Evolutionary conservation across 2,888 invertebrate species (phyloP).

Genomic region (Scaptomyza polygonia): DNA sequence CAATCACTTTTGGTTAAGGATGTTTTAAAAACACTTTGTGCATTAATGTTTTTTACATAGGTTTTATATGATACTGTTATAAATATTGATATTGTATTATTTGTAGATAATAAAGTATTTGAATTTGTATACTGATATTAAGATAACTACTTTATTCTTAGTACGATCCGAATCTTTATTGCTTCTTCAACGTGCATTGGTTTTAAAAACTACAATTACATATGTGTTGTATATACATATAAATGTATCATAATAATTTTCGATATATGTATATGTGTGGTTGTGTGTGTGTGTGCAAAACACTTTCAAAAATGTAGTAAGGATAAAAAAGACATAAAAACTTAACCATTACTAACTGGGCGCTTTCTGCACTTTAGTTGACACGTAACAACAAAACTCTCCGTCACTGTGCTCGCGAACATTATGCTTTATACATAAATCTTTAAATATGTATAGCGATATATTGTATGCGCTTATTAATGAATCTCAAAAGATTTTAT

Average conservation of each 20-base stretch:
- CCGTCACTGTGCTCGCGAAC: slow-evolving; percentile 41
- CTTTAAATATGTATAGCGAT: slow-evolving; percentile 30
- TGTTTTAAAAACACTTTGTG: slow-evolving; percentile 11
- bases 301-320: slow-evolving; percentile 63
- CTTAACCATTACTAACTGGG: slow-evolving; percentile 32
- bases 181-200: slow-evolving; percentile 77
- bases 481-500: slow-evolving; percentile 36
- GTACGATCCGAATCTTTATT: slow-evolving; percentile 79
- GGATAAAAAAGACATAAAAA: slow-evolving; percentile 44
- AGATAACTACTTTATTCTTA: slow-evolving; percentile 27
- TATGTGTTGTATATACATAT: slow-evolving; percentile 49
- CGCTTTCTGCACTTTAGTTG: slow-evolving; percentile 40
- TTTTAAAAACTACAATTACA: slow-evolving; percentile 67
- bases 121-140: slow-evolving; percentile 9
- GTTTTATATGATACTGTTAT: slow-evolving; percentile 6
- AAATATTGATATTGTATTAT: slow-evolving; percentile 26
- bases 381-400: slow-evolving; percentile 25
- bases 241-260: slow-evolving; percentile 38
- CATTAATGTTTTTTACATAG: slow-evolving; percentile 7
- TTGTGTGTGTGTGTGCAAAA: slow-evolving; percentile 44
- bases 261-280: slow-evolving; percentile 3
- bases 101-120: slow-evolving; percentile 29
- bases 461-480: slow-evolving; percentile 19
- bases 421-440: too few relatives aligned
- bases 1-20: slow-evolving; percentile 23